phyloP scores from a whole-genome alignment of 2,888 invertebrate species.

The Thereva unica region DNA sequence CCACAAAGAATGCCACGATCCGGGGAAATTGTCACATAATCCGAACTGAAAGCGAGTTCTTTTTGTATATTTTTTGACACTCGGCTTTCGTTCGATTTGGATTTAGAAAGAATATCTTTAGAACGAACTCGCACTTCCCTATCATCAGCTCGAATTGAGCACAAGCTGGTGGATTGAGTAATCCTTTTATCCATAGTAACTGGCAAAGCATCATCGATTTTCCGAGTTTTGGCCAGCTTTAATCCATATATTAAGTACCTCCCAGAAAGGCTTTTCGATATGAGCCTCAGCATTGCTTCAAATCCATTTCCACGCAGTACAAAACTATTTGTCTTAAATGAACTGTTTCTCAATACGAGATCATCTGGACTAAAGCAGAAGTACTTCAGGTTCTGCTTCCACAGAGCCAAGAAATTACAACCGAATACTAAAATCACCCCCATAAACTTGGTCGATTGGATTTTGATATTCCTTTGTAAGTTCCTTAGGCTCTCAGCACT shows the following conservation, averaged over 20 bases:
- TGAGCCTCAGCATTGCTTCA: no score
- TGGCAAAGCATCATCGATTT: neutral
- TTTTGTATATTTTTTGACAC: neutral
- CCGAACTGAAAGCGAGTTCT: constrained; percentile 39
- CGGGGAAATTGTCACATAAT: constrained; percentile 47
- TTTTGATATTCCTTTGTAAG: constrained; percentile 24
- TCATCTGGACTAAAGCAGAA: constrained; percentile 41
- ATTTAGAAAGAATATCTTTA: no score
- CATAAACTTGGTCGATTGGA: constrained; percentile 38
- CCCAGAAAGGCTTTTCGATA: no score
- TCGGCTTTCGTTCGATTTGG: no score
- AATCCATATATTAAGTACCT: constrained; percentile 11
- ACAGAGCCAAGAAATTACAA: constrained; percentile 42
- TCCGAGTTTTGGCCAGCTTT: constrained; percentile 6
- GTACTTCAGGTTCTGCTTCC: constrained; percentile 38
- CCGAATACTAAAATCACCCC: constrained; percentile 39
- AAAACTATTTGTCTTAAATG: no score
- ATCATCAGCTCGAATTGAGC: no score
- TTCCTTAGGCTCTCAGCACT: neutral
- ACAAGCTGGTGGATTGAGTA: no score
- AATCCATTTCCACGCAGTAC: no score
- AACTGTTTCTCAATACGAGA: neutral
- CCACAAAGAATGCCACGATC: constrained; percentile 53
- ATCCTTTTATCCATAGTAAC: no score
- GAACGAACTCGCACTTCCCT: no score